Conservation (phyloP, 2,797 vertebrate species). For the Pyrrhura leucotis region DNA sequence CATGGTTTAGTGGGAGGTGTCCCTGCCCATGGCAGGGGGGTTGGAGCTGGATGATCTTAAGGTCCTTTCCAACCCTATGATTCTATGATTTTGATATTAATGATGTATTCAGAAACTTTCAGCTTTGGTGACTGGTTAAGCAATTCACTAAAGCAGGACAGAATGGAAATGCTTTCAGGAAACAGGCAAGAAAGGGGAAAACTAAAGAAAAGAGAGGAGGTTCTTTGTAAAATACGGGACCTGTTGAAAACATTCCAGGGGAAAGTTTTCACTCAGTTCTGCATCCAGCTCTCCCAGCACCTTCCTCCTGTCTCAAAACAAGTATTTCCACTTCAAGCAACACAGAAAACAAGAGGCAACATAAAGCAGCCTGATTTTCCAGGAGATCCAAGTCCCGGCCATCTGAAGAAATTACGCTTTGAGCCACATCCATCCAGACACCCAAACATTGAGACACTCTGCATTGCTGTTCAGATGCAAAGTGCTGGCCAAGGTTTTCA, state of each 20-base stretch:
- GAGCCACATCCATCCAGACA: not conserved
- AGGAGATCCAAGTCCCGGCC: not conserved
- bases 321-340: not conserved
- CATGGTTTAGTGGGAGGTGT: too few relatives aligned
- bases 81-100: not conserved
- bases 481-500: not conserved
- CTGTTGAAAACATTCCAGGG: not conserved
- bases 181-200: not conserved
- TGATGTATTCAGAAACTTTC: not conserved
- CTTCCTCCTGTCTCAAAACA: not conserved
- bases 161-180: not conserved
- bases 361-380: constrained; percentile 7
- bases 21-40: too few relatives aligned
- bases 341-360: not conserved
- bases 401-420: not conserved
- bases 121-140: not conserved
- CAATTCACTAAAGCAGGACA: not conserved
- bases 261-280: not conserved
- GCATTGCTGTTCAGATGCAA: not conserved
- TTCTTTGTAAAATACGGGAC: not conserved
- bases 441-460: not conserved
- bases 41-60: too few relatives aligned
- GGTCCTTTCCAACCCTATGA: too few relatives aligned
- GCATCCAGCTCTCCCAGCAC: not conserved
- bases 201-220: not conserved